Base-by-base conservation (phyloP, 2,113 vertebrate genomes). In the Planiliza haematocheilus region DNA sequence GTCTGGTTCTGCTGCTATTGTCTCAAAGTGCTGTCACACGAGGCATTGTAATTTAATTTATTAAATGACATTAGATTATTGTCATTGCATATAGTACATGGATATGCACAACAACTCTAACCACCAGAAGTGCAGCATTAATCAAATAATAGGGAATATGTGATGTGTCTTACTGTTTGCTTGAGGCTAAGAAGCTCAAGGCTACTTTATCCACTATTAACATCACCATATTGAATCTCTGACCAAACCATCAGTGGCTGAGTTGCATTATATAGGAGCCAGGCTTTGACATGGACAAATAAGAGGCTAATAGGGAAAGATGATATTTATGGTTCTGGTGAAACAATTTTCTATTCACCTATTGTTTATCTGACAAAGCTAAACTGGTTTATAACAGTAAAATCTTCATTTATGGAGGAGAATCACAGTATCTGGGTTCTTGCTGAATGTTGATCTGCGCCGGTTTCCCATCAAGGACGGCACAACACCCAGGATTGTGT, bases 381-480 rank as follows among this genome's bases (percentile, higher is more conserved):
- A 59, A 18, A 46, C 30, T 5, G 10, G 17, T 46, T 75, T 52
- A 56, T 46, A 20, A 11, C 24, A 12, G 10, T 73, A n/a, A 38
- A 66, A 42, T 66, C n/a, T 17, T 71, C 5, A 48, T 75, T 34
- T 13, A 41, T 71, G 10, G 7, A 57, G 46, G 10, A 55, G 38
- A 68, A 36, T 37, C 38, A 57, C 14, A 59, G 42, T 5, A 56
- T 18, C 11, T 59, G 38, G 4, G 36, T 30, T 41, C 24, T 67
- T 48, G 17, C 18, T 21, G 36, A 6, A 7, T 39, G 41, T 10
- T 14, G n/a, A 30, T 38, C 43, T 7, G 21, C 38, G n/a, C 11
- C 8, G 39, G 12, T 37, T 69, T 46, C 12, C 39, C 11, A 8
- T 7, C 0, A 0, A 42, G 17, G 10, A 4, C 36, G n/a, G 8